Percentiles rank a stretch among this genome's conserved stretches.
Evolutionary conservation across 2,888 invertebrate genomes (phyloP).

Genomic region (Litoditis marina): DNA sequence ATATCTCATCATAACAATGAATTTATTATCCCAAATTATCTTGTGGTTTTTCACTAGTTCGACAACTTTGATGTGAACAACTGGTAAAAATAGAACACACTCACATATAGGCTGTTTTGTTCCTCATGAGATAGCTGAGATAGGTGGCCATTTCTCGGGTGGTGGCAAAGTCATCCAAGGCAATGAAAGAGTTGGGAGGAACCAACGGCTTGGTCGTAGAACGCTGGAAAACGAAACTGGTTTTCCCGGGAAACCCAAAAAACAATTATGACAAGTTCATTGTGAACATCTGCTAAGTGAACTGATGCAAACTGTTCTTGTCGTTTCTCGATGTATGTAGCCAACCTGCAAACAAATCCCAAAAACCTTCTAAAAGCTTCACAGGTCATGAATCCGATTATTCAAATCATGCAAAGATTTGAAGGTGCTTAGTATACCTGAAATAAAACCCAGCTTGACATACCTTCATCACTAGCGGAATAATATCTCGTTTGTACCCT

Average conservation of each 20-base stretch:
- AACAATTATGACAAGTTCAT: neutral
- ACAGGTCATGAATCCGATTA: neutral
- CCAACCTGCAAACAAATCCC: no score
- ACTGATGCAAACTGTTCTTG: no score
- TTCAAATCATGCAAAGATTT: neutral
- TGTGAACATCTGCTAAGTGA: neutral
- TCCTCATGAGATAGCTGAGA: slow-evolving; percentile 62
- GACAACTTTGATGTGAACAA: slow-evolving; percentile 6
- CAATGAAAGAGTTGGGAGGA: slow-evolving; percentile 64
- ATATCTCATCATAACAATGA: no score
- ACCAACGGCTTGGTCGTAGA: slow-evolving; percentile 56
- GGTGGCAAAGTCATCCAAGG: slow-evolving; percentile 64
- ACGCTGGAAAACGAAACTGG: slow-evolving; percentile 24
- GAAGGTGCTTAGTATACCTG: no score
- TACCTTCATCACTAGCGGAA: slow-evolving; percentile 57
- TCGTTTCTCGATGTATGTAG: no score
- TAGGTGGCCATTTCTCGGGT: slow-evolving; percentile 63
- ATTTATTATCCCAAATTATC: no score
- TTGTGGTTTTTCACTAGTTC: no score
- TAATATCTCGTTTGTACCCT: slow-evolving; percentile 47
- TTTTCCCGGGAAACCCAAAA: neutral
- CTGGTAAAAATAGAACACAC: slow-evolving; percentile 24
- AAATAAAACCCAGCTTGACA: neutral
- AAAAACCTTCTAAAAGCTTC: no score
- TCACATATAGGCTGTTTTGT: slow-evolving; percentile 62